These are phyloP conservation scores for Dromococcyx pavoninus DNA, from an alignment of 2,797 vertebrate genomes.

Conservation along the genomic window DNA sequence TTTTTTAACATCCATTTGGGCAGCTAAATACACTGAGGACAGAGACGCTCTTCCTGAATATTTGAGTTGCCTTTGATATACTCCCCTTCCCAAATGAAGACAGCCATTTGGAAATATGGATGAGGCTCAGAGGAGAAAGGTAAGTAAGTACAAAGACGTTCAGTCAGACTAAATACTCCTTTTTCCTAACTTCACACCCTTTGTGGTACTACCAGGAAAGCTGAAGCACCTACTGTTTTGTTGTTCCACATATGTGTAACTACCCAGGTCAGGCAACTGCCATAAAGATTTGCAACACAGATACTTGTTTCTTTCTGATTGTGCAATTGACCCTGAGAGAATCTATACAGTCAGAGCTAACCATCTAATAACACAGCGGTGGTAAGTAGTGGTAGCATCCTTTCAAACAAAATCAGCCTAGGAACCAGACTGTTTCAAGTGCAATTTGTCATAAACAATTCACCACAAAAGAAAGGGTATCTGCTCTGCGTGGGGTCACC, in stretches of 20 bases:
- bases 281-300: background rate
- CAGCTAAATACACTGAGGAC: background rate
- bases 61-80: background rate
- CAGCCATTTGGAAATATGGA: fast-evolving
- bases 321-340: background rate
- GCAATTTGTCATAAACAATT: background rate
- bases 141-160: background rate
- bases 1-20: background rate
- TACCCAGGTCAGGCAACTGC: background rate
- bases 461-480: background rate
- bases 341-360: background rate
- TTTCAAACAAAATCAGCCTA: background rate
- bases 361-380: background rate
- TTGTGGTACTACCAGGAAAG: background rate
- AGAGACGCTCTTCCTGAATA: background rate
- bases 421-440: background rate
- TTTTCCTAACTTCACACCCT: background rate
- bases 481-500: background rate
- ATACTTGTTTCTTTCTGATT: background rate
- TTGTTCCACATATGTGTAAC: background rate
- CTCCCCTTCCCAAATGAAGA: background rate
- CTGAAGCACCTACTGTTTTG: background rate
- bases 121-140: background rate
- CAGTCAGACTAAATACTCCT: background rate
- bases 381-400: background rate